Evolutionary conservation across 2,797 vertebrate species (phyloP), one percentile per base, ranked within the genome.

Genomic region (Sebastes hubbsi): DNA sequence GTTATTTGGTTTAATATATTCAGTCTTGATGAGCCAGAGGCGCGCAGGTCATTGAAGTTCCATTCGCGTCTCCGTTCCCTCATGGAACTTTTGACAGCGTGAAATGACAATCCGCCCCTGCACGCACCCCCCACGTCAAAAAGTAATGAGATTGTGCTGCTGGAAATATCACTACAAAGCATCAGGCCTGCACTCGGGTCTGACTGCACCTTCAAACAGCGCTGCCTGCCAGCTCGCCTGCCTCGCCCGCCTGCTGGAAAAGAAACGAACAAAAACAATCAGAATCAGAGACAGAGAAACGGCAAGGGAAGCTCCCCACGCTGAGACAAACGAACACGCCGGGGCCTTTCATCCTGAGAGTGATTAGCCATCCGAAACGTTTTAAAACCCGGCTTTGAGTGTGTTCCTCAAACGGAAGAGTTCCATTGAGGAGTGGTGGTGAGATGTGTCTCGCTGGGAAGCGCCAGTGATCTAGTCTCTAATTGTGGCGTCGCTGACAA

Each of bases 91-190:
- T 92, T 92, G 91, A 92, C 92, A 94, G 92, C 91, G 83, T 93
- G 91, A 93, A 93, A 94, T 95, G 94, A 94, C 94, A 93, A 92
- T 92, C 93, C 91, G 83, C 94, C 94, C 91, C 89, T 93, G 90
- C 89, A 85, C 78, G 86, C 92, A 89, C 94, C 92, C 89, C 88
- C 88, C 91, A 91, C 92, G 91, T 94, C 92, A 93, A 91, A 93
- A 92, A 91, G 92, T 95, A 95, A 95, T 95, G 94, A 95, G 94
- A 95, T 92, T 91, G 91, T 93, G 93, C 94, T 93, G 92, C 94
- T 92, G 88, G 89, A 96, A 94, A 94, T 93, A 94, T 95, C 91
- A 93, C 92, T 91, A 93, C 93, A 94, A 93, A 94, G 94, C 89
- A 89, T 93, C 91, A 84, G 92, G 84, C 87, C 87, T 86, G 89